Percentiles rank a stretch among this genome's conserved stretches.
Conservation (phyloP, 1,140 invertebrate species). For the Spodoptera litura region DNA sequence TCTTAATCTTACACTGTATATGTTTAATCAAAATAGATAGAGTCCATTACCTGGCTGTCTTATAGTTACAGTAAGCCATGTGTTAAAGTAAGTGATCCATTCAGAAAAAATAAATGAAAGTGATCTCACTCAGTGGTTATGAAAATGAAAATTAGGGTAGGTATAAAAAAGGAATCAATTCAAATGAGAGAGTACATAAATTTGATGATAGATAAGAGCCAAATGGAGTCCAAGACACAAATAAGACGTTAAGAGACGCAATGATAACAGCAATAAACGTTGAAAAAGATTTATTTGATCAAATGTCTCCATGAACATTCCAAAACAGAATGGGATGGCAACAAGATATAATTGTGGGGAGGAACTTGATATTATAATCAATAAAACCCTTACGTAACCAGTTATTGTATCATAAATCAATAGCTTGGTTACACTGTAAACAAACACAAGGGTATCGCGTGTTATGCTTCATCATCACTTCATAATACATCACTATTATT, state of each 20-base stretch:
- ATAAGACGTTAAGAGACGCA: conserved; percentile 26
- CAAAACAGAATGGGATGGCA: conserved; percentile 1
- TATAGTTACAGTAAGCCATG: conserved; percentile 38
- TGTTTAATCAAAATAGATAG: conserved; percentile 42
- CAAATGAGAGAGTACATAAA: conserved; percentile 17
- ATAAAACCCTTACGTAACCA: conserved; percentile 46
- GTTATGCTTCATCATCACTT: conserved; percentile 47
- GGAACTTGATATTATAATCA: conserved; percentile 45
- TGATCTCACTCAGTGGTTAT: neutral
- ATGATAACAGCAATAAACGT: conserved; percentile 18
- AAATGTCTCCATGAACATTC: neutral
- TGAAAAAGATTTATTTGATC: conserved; percentile 27
- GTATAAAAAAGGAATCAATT: conserved; percentile 2
- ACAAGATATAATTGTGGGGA: conserved; percentile 2
- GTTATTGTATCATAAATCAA: conserved; percentile 50
- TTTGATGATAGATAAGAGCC: conserved; percentile 25
- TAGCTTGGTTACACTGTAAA: conserved; percentile 50
- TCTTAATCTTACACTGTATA: conserved; percentile 47
- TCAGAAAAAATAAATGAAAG: conserved; percentile 9
- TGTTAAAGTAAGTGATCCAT: conserved; percentile 22
- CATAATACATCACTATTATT: conserved; percentile 47
- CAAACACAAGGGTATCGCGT: conserved; percentile 52
- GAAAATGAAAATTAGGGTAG: neutral
- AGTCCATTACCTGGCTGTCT: conserved; percentile 28
- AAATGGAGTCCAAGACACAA: conserved; percentile 7